phyloP scores from a whole-genome alignment of 2,797 vertebrate genomes.

The Acridotheres tristis region DNA sequence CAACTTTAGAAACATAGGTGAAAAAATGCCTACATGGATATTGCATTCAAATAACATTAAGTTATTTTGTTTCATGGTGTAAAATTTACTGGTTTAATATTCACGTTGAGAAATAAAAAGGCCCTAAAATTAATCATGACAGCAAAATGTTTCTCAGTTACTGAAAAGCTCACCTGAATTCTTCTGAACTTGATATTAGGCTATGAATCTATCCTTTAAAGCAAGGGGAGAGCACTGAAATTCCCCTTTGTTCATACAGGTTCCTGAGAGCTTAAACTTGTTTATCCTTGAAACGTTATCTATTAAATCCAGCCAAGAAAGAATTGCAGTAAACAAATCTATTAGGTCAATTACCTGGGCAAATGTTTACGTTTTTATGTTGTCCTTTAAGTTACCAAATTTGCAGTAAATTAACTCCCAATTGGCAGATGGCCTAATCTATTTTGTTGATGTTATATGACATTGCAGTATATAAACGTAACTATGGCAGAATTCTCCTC shows the following conservation, averaged over 20 bases:
- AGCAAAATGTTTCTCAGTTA: neutral
- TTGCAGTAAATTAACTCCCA: neutral
- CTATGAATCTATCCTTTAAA: neutral
- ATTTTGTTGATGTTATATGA: neutral
- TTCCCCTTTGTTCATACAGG: neutral
- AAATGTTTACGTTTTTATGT: neutral
- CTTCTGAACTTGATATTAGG: neutral
- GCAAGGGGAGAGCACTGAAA: neutral
- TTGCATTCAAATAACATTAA: neutral
- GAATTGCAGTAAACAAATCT: neutral
- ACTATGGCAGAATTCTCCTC: neutral
- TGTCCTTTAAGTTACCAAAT: neutral
- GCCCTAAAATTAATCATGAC: neutral
- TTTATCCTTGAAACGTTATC: neutral
- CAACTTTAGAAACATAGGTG: constrained; percentile 12
- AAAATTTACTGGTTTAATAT: neutral
- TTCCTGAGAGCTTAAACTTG: neutral
- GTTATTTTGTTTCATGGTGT: neutral
- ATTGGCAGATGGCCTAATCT: neutral
- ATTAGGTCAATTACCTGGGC: neutral
- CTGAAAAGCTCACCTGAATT: neutral
- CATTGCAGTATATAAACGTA: neutral
- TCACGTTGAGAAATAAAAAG: neutral
- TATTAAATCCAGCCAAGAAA: neutral
- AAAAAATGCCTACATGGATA: neutral